Conservation (phyloP, 2,888 invertebrate species). For the Liodrosophila aerea region DNA sequence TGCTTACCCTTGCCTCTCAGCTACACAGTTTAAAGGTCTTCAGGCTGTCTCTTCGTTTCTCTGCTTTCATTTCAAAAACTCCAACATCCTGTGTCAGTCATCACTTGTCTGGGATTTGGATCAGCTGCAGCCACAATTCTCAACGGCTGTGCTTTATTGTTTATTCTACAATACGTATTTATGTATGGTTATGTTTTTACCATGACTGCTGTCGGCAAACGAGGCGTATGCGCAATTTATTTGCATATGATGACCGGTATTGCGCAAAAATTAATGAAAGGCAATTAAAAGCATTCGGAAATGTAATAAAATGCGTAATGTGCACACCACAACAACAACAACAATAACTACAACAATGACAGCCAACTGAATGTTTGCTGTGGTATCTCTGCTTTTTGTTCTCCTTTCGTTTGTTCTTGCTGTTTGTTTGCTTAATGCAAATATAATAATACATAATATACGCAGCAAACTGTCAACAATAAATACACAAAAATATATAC, state of each 20-base stretch:
- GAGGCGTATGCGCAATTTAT: slow-evolving; percentile 73
- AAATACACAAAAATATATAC: slow-evolving; percentile 43
- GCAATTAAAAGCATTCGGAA: slow-evolving; percentile 78
- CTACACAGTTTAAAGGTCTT: too few relatives aligned
- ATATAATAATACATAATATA: slow-evolving; percentile 58
- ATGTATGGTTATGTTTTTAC: slow-evolving; percentile 5
- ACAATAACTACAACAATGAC: slow-evolving; percentile 33
- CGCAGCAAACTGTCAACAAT: slow-evolving; percentile 49
- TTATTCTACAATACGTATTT: slow-evolving; percentile 1
- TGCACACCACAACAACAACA: slow-evolving; percentile 20
- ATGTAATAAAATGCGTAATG: slow-evolving; percentile 72
- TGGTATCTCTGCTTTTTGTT: slow-evolving; percentile 11
- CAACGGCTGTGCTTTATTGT: slow-evolving; percentile 37
- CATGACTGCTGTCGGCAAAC: slow-evolving; percentile 24
- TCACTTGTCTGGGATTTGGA: slow-evolving; percentile 5
- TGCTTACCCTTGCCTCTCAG: too few relatives aligned
- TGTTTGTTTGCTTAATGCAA: slow-evolving; percentile 56
- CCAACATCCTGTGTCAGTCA: neutral
- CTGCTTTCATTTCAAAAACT: too few relatives aligned
- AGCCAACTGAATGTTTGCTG: slow-evolving; percentile 6
- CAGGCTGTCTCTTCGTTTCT: too few relatives aligned
- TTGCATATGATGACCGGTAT: slow-evolving; percentile 70
- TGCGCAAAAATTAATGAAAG: slow-evolving; percentile 78
- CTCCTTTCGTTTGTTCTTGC: neutral
- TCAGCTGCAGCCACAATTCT: slow-evolving; percentile 20